Percentiles rank a stretch among this genome's conserved stretches.
Conservation (phyloP, 2,113 vertebrate genomes). For the Heptranchias perlo region DNA sequence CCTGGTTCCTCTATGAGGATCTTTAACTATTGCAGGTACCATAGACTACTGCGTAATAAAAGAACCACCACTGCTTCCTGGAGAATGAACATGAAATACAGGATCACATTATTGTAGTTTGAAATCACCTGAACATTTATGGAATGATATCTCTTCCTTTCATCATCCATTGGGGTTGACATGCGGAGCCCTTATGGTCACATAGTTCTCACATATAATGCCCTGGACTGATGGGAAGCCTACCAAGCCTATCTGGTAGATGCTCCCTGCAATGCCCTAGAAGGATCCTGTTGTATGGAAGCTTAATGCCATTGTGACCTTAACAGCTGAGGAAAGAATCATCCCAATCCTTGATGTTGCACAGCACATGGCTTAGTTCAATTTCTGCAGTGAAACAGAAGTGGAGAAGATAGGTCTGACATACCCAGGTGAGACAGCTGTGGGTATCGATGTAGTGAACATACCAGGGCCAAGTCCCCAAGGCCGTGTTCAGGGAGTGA, state of each 20-base stretch:
- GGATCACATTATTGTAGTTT: too few relatives aligned
- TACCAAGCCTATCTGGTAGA: neutral
- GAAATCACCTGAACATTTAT: too few relatives aligned
- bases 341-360: neutral
- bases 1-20: too few relatives aligned
- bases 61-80: too few relatives aligned
- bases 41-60: too few relatives aligned
- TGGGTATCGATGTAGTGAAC: neutral
- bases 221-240: neutral
- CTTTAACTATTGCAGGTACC: too few relatives aligned
- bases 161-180: neutral
- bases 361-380: neutral
- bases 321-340: neutral
- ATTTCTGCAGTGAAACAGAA: neutral
- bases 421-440: neutral
- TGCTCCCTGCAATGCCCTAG: neutral
- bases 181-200: neutral
- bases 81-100: too few relatives aligned
- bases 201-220: neutral
- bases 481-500: neutral
- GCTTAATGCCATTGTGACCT: neutral
- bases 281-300: neutral
- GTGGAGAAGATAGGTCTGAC: neutral
- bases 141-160: too few relatives aligned
- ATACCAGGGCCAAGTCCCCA: neutral